Evolutionary conservation across 2,113 vertebrate species (phyloP), one percentile per base, ranked within the genome.

Genomic region (Megaceryle torquata): DNA sequence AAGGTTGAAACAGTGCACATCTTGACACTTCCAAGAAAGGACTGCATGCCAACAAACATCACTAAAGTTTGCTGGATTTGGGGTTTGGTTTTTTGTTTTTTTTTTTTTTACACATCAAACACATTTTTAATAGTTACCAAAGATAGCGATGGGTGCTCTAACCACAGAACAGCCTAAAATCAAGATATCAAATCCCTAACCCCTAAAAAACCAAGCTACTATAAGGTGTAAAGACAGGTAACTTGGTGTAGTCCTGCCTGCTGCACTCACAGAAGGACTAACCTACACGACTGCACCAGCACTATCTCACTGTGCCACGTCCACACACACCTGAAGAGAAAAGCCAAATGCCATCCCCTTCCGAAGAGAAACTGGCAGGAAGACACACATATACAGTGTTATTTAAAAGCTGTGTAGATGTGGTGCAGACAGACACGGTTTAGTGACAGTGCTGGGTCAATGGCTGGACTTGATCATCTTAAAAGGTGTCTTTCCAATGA

Each of bases 261-360:
- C 43, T 57, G 41, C 29, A 24, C 9, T 6, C 37, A 10, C 17
- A 63, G 46, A 13, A 31, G n/a, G n/a, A 33, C 46, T 44, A 63
- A 25, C 31, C 39, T 5, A 12, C 19, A 2, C 0, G 4, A 22
- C 12, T 41, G 10, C 28, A 57, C 54, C 0, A 1, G n/a, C 3
- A 10, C 16, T 61, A 17, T 20, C 26, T n/a, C 43, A 4, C 56
- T 8, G 37, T 1, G 0, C 9, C 83, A 74, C 48, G 18, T 19
- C 44, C 64, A 44, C 41, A 44, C 41, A 50, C 15, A 44, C 15
- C 41, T 9, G 4, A 16, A 50, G 39, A 28, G 24, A 1, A 35
- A 61, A 77, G 46, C 13, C 59, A 44, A 41, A 26, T 0, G 0
- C 20, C 5, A 6, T 8, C 9, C 7, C 28, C 10, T 74, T 59